phyloP scores from a whole-genome alignment of 2,113 vertebrate species.

The Triplophysa siluroides region DNA sequence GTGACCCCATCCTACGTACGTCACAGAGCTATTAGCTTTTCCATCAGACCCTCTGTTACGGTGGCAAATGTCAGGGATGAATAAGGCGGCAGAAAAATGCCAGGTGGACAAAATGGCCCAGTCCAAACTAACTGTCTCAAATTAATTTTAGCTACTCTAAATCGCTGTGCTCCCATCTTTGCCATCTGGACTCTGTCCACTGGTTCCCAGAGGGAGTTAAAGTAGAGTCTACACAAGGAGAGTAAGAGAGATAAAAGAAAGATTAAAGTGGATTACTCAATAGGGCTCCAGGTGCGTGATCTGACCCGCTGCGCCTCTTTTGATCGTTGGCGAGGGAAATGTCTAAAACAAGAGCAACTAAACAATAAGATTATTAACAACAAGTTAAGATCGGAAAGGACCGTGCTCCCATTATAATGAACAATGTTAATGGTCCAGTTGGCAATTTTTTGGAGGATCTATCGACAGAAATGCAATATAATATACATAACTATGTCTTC shows the following conservation, averaged over 20 bases:
- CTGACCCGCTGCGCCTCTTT: background rate
- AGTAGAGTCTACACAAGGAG: background rate
- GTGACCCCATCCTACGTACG: conserved; percentile 25
- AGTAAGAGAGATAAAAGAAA: background rate
- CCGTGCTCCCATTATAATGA: too few relatives aligned
- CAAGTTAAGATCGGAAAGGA: too few relatives aligned
- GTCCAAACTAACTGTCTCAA: conserved; percentile 60
- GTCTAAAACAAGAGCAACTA: background rate
- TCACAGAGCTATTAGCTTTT: conserved; percentile 64
- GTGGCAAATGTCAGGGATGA: conserved; percentile 65
- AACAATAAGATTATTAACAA: background rate
- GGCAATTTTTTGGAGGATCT: too few relatives aligned
- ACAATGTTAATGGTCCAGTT: too few relatives aligned
- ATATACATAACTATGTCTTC: too few relatives aligned
- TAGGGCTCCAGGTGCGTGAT: background rate
- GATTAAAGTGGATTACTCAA: conserved; percentile 3
- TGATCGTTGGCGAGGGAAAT: background rate
- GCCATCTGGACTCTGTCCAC: conserved; percentile 66
- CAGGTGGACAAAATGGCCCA: conserved; percentile 58
- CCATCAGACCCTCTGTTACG: conserved; percentile 59
- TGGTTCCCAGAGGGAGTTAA: conserved; percentile 45
- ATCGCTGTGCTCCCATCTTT: conserved; percentile 60
- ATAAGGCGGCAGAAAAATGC: conserved; percentile 65
- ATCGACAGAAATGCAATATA: too few relatives aligned
- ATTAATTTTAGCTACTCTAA: conserved; percentile 67